Evolutionary conservation across 2,797 vertebrate species (phyloP).

Genomic region (Malacoctenus gilli): DNA sequence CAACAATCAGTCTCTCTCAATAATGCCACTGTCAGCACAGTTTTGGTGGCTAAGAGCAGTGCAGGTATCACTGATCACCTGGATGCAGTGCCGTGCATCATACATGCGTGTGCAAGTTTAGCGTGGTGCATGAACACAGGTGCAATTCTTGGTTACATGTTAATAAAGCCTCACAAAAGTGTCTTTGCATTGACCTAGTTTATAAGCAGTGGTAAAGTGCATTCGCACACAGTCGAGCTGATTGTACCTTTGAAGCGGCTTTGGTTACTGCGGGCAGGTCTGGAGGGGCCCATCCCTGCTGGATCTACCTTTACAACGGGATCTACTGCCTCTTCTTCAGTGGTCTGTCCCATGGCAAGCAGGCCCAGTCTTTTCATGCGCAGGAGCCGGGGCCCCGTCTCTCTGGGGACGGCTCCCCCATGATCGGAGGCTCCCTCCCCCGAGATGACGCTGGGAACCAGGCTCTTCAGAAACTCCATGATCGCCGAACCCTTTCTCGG

Average conservation of each 20-base stretch:
- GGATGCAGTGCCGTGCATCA: background rate
- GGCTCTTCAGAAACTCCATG: slow-evolving; percentile 95
- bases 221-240: background rate
- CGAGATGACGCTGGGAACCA: slow-evolving; percentile 84
- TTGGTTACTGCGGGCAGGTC: slow-evolving; percentile 52
- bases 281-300: slow-evolving; percentile 29
- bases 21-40: too few species aligned
- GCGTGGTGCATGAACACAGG: slow-evolving; percentile 3
- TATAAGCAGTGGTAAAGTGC: slow-evolving; percentile 1
- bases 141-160: slow-evolving; percentile 16
- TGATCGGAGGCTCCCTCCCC: slow-evolving; percentile 81
- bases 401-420: slow-evolving; percentile 67
- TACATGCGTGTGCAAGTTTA: background rate
- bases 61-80: background rate
- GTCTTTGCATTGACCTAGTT: background rate
- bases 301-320: slow-evolving; percentile 28
- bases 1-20: too few species aligned
- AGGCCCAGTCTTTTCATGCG: slow-evolving; percentile 87
- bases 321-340: slow-evolving; percentile 77
- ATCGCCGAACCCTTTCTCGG: slow-evolving; percentile 33
- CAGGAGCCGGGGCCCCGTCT: slow-evolving; percentile 86
- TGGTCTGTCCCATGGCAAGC: slow-evolving; percentile 83
- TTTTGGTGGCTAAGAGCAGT: too few species aligned
- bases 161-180: slow-evolving; percentile 28
- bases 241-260: slow-evolving; percentile 77